Percentiles rank a stretch among this genome's conserved stretches.
phyloP scores from a whole-genome alignment of 2,888 invertebrate genomes.

The Eupithecia tripunctaria region DNA sequence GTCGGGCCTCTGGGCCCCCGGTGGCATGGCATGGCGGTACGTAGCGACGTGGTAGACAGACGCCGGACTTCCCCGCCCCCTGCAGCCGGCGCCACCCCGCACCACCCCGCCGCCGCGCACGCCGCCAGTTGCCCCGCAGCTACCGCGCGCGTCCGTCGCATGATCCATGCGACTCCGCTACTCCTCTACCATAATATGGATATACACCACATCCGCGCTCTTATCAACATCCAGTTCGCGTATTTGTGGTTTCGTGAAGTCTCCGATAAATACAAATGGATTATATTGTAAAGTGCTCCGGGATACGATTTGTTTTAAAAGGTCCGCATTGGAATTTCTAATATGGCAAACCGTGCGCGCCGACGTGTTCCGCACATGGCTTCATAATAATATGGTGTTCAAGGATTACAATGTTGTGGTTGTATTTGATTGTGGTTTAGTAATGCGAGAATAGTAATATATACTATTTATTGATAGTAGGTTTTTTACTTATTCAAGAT shows the following conservation, averaged over 20 bases:
- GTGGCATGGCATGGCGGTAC: slow-evolving; percentile 51
- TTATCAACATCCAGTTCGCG: slow-evolving; percentile 78
- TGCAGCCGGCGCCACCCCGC: slow-evolving; percentile 47
- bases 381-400: slow-evolving; percentile 76
- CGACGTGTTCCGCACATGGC: slow-evolving; percentile 80
- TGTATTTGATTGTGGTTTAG: slow-evolving; percentile 57
- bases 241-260: slow-evolving; percentile 83
- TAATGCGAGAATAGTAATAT: slow-evolving; percentile 64
- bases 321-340: slow-evolving; percentile 82
- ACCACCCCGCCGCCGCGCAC: slow-evolving; percentile 46
- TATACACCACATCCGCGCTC: slow-evolving; percentile 80
- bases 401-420: slow-evolving; percentile 70
- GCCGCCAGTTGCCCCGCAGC: slow-evolving; percentile 80
- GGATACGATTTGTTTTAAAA: slow-evolving; percentile 69
- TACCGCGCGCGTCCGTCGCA: slow-evolving; percentile 81
- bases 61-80: slow-evolving; percentile 56
- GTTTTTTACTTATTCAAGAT: neutral
- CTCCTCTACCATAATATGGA: slow-evolving; percentile 78
- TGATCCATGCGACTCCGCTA: slow-evolving; percentile 76
- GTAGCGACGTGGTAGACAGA: slow-evolving; percentile 63
- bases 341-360: slow-evolving; percentile 73
- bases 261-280: slow-evolving; percentile 82
- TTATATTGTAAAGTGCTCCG: slow-evolving; percentile 82
- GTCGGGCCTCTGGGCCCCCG: slow-evolving; percentile 51
- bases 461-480: neutral